Evolutionary conservation across 2,888 invertebrate genomes (phyloP).

Genomic region (Argynnis bischoffii): DNA sequence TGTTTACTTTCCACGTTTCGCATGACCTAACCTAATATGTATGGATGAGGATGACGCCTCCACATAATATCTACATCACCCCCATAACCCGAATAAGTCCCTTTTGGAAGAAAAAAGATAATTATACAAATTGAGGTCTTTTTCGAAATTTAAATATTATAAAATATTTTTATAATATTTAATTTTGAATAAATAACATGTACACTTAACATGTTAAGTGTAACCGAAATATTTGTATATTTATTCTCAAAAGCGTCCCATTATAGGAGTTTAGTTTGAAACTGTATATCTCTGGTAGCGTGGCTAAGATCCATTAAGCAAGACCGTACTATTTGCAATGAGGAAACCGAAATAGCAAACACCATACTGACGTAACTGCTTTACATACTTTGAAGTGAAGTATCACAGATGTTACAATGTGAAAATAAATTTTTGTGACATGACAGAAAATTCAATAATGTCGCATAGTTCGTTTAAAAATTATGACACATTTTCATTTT

Average conservation of each 20-base stretch:
- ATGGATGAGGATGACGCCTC: slow-evolving; percentile 20
- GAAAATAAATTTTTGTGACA: slow-evolving; percentile 1
- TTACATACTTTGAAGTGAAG: slow-evolving; percentile 27
- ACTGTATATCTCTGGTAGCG: slow-evolving; percentile 21
- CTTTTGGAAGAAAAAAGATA: not conserved
- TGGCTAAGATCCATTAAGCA: slow-evolving; percentile 27
- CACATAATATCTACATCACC: not conserved
- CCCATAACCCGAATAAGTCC: not conserved
- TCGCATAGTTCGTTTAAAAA: not conserved
- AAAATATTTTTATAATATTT: too few relatives aligned
- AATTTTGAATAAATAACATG: too few relatives aligned
- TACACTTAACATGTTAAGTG: not conserved
- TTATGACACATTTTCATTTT: too few relatives aligned
- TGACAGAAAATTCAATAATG: not conserved
- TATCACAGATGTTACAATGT: slow-evolving; percentile 7
- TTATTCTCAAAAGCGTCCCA: slow-evolving; percentile 3
- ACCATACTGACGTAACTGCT: slow-evolving; percentile 39
- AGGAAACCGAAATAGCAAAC: slow-evolving; percentile 43
- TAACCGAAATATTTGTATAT: not conserved
- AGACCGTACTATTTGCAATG: slow-evolving; percentile 45
- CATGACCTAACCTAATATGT: slow-evolving; percentile 22
- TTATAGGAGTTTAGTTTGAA: slow-evolving; percentile 18
- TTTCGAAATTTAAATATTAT: too few relatives aligned
- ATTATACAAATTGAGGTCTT: too few relatives aligned
- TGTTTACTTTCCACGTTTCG: slow-evolving; percentile 23